phyloP scores from a whole-genome alignment of 2,888 invertebrate species.

The Pandemis cinnamomeana region DNA sequence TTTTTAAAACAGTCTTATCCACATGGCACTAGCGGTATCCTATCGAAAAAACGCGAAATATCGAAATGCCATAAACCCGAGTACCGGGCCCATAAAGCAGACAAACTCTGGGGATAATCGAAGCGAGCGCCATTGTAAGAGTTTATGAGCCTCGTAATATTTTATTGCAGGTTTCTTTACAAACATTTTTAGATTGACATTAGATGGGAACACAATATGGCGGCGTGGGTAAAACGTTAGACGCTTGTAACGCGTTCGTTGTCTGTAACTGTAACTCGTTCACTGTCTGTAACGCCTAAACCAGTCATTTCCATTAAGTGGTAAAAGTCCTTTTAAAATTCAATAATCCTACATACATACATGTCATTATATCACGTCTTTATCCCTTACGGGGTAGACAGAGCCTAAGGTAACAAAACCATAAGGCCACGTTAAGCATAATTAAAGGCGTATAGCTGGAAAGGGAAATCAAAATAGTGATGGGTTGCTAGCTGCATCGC shows the following conservation, averaged over 20 bases:
- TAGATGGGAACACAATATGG: constrained; percentile 7
- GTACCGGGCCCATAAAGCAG: constrained; percentile 77
- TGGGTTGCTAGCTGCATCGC: too few relatives aligned
- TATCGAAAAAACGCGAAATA: constrained; percentile 76
- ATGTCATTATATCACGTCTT: too few relatives aligned
- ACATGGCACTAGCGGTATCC: constrained; percentile 59
- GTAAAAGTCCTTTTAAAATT: too few relatives aligned
- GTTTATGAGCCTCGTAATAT: constrained; percentile 80
- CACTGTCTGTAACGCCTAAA: too few relatives aligned
- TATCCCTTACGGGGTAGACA: too few relatives aligned
- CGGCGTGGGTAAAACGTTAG: neutral
- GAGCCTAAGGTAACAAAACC: too few relatives aligned
- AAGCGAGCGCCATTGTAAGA: constrained; percentile 78
- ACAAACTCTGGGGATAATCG: constrained; percentile 81
- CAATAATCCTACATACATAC: too few relatives aligned
- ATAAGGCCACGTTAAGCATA: too few relatives aligned
- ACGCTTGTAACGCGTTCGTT: too few relatives aligned
- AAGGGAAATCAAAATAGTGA: too few relatives aligned
- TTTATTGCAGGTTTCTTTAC: constrained; percentile 75
- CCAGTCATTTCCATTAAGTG: too few relatives aligned
- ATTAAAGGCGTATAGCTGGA: too few relatives aligned
- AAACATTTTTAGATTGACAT: constrained; percentile 61
- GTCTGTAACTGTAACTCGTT: neutral
- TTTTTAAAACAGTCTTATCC: constrained; percentile 52
- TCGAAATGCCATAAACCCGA: constrained; percentile 78